Evolutionary conservation across 2,888 invertebrate species (phyloP), one percentile per base, ranked within the genome.

Genomic region (Smittia aterrima): DNA sequence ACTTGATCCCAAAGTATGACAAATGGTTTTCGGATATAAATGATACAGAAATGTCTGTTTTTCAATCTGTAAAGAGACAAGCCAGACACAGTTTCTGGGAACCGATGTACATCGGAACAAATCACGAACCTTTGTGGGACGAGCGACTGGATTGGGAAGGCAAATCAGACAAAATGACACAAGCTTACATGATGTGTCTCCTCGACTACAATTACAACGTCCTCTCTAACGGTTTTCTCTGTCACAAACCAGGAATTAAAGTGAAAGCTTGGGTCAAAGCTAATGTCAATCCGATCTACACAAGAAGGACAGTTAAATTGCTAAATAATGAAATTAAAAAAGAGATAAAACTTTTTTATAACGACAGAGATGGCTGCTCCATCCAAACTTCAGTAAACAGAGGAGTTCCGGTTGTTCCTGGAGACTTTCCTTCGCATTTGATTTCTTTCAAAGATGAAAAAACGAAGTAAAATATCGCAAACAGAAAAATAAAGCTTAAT

Each of bases 121-220:
- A 95, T 80, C 84, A 85, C n/a, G 94, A 94, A 76, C 94, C 95
- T 0, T 83, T 90, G 74, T 96, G 95, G 81, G 95, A 96, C 78
- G 95, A 95, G 81, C 86, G 95, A 77, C 88, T 96, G 75, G 92
- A 92, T 78, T 96, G 95, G 95, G 95, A 96, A 80, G 95, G 95
- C 9, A 92, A 93, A 82, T 89, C 91, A 80, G 93, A 94, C 81
- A 94, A 93, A 84, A 93, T 93, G 93, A 91, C 92, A 75, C 93
- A 93, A 89, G 81, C 32, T 32, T 32, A 6, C 9, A 32, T 32
- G 32, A 32, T 32, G 32, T 32, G 32, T 32, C 32, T 32, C 4
- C 32, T 32, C 32, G 95, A 96, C 78, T 95, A 95, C 81, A 86
- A 95, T 77, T 88, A 96, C 75, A 92, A 92, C 78, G 93, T 93